A percentile compares a stretch with the other conserved stretches of the same genome.
These are phyloP conservation scores for Drosophila busckii DNA, from an alignment of 1,140 invertebrate genomes.

Conservation along the genomic window DNA sequence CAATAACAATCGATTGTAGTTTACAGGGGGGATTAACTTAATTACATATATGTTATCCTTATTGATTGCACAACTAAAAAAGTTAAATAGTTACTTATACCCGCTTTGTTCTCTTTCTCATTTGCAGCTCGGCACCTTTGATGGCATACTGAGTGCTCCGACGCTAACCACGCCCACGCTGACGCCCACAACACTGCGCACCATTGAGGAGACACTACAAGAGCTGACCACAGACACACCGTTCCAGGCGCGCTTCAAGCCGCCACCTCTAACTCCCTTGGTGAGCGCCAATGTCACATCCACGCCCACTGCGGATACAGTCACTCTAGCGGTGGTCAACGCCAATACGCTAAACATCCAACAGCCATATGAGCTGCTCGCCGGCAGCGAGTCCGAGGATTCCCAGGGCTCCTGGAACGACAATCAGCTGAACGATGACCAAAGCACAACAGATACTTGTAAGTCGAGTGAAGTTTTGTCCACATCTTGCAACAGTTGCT, in stretches of 20 bases:
- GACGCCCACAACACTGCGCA: constrained; percentile 94
- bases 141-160: constrained; percentile 87
- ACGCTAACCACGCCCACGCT: constrained; percentile 94
- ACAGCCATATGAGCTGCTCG: constrained; percentile 19
- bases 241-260: constrained; percentile 94
- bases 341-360: constrained; percentile 19
- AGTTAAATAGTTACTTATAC: neutral
- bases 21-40: neutral
- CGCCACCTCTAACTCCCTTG: constrained; percentile 80
- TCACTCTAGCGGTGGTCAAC: constrained; percentile 23
- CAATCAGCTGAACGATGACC: constrained; percentile 59
- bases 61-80: neutral
- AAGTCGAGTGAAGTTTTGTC: constrained; percentile 31
- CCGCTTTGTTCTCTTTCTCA: constrained; percentile 41
- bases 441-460: constrained; percentile 78
- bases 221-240: constrained; percentile 85
- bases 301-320: constrained; percentile 13
- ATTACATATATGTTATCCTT: neutral
- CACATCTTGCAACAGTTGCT: neutral
- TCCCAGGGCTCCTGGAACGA: constrained; percentile 68
- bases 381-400: constrained; percentile 56
- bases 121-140: constrained; percentile 88
- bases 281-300: constrained; percentile 1
- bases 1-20: too few relatives aligned
- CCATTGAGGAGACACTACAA: constrained; percentile 91